Evolutionary conservation across 2,113 vertebrate genomes (phyloP).

Genomic region (Gasterosteus aculeatus): DNA sequence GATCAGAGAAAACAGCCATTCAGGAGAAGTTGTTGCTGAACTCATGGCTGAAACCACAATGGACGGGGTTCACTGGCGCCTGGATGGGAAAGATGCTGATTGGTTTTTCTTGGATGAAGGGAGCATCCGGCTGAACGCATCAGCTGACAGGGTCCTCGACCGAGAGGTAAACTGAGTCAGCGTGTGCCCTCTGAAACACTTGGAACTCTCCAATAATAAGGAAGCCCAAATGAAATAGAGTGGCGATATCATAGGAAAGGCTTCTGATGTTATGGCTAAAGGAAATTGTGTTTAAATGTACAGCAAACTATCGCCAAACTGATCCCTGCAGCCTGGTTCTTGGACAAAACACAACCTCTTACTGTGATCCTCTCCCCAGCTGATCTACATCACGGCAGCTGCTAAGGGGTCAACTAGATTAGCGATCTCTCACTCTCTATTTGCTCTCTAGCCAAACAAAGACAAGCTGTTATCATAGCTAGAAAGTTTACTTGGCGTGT

Average conservation of each 20-base stretch:
- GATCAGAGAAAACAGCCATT: slow-evolving; percentile 84
- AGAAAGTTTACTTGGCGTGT: background rate
- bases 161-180: slow-evolving; percentile 79
- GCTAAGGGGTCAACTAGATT: slow-evolving; percentile 56
- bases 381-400: slow-evolving; percentile 49
- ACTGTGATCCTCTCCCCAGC: slow-evolving; percentile 34
- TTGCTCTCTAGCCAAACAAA: background rate
- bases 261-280: background rate
- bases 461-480: background rate
- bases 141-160: slow-evolving; percentile 79
- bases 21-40: slow-evolving; percentile 81
- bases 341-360: slow-evolving; percentile 49
- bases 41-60: slow-evolving; percentile 65
- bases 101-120: slow-evolving; percentile 87
- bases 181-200: background rate
- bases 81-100: slow-evolving; percentile 80
- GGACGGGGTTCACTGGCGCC: slow-evolving; percentile 71
- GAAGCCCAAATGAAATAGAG: background rate
- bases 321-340: slow-evolving; percentile 25
- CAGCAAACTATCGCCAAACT: slow-evolving; percentile 28
- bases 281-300: slow-evolving; percentile 25
- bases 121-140: slow-evolving; percentile 82
- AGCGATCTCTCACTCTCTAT: slow-evolving; percentile 12
- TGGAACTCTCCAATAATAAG: background rate
- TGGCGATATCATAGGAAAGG: background rate